Evolutionary conservation across 2,797 vertebrate genomes (phyloP), one percentile per base, ranked within the genome.

Genomic region (Leucoraja ocellata): DNA sequence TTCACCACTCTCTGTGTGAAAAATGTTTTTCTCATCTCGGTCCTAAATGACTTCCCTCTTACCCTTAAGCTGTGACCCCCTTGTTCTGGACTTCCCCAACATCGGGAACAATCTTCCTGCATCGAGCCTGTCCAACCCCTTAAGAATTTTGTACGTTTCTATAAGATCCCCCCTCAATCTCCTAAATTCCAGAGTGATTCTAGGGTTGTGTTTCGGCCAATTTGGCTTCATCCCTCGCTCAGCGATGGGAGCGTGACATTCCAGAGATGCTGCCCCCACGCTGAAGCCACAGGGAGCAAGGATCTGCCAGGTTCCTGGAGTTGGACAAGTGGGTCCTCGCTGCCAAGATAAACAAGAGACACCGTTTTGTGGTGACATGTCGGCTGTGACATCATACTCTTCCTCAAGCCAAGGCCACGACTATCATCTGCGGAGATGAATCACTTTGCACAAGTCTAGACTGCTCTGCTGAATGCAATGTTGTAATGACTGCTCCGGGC

Each of bases 241-340:
- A 76, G 46, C 95, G 95, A 95, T 95, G 96, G 96, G 96, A 96
- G 96, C 96, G 96, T 95, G 95, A 94, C 95, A 95, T 96, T 95
- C 95, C 94, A 95, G 95, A 96, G 95, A 95, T 96, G 96, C 96
- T 96, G 96, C n/a, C 74, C 11, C 95, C 96, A 96, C 96, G 95
- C 96, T 95, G 95, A 96, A 96, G 95, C 93, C 95, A 95, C 95
- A 95, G 96, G 96, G 96, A 97, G 97, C 96, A 95, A 96, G 16
- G 94, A 94, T 94, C 94, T 95, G 94, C 95, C 95, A 94, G 94
- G 94, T 94, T 95, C 94, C 95, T 95, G 96, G 93, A 93, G 95
- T 95, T 95, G 95, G 96, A 96, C 21, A 73, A 74, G 36, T 25
- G 14, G 28, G 13, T 95, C 95, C 94, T 95, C 39, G 0, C 94